Evolutionary conservation across 2,113 vertebrate species (phyloP).

Genomic region (Notiomystis cincta): DNA sequence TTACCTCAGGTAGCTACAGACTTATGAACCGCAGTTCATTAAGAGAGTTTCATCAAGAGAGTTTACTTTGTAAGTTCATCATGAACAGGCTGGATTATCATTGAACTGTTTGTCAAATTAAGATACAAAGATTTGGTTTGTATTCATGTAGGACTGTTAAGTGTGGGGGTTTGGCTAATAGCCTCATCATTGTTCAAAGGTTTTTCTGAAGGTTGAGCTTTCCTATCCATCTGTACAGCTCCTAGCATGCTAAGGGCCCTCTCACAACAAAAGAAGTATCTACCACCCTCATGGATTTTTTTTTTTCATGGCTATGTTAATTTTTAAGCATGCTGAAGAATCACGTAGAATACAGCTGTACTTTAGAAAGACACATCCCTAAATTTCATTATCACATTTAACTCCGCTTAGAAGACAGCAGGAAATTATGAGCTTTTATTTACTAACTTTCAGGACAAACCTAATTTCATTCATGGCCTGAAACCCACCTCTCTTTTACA

Average conservation of each 20-base stretch:
- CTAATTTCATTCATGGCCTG: not conserved
- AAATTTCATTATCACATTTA: not conserved
- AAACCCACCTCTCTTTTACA: not conserved
- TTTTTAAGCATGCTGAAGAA: not conserved
- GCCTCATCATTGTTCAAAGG: not conserved
- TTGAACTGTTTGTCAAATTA: not conserved
- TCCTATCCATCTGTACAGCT: not conserved
- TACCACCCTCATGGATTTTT: not conserved
- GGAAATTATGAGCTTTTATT: not conserved
- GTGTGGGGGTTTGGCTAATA: not conserved
- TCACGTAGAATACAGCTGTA: not conserved
- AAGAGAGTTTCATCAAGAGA: too few relatives aligned
- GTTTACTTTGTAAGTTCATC: not conserved
- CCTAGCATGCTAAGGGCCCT: not conserved
- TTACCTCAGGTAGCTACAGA: not conserved
- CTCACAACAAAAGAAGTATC: not conserved
- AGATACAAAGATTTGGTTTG: not conserved
- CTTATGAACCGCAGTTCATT: too few relatives aligned
- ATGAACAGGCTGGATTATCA: not conserved
- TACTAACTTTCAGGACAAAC: not conserved
- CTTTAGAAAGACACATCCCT: not conserved
- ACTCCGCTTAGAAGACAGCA: not conserved
- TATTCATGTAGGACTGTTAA: not conserved
- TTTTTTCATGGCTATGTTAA: not conserved
- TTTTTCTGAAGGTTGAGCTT: not conserved